Conservation (phyloP, 2,888 invertebrate genomes). For the Macrophya alboannulata region DNA sequence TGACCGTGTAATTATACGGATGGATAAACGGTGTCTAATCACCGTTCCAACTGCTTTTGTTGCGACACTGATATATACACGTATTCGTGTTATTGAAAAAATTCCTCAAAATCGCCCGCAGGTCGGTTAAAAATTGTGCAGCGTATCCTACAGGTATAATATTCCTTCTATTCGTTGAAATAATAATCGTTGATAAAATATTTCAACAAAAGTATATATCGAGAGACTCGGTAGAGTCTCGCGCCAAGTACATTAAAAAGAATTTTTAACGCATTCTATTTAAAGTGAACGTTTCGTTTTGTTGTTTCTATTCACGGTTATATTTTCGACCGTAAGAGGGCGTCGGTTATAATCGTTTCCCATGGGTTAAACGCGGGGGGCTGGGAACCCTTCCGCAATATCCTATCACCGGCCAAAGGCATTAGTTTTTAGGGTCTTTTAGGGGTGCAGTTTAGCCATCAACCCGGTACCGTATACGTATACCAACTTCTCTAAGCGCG, state of each 20-base stretch:
- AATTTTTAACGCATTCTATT: no score
- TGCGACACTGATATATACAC: slow-evolving; percentile 5
- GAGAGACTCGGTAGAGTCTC: no score
- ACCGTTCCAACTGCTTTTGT: slow-evolving; percentile 13
- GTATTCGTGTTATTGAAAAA: slow-evolving; percentile 9
- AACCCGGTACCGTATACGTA: slow-evolving; percentile 8
- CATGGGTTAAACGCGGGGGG: slow-evolving; percentile 31
- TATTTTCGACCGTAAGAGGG: not conserved
- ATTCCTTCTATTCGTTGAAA: slow-evolving; percentile 38
- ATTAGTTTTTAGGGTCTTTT: slow-evolving; percentile 57
- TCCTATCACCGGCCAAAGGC: slow-evolving; percentile 53
- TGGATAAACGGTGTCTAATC: not conserved
- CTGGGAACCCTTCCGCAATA: slow-evolving; percentile 37
- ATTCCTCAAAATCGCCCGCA: slow-evolving; percentile 18
- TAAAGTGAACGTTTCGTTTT: no score
- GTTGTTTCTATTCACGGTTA: not conserved
- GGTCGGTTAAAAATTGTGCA: not conserved
- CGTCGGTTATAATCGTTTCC: slow-evolving; percentile 61
- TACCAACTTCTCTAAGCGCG: slow-evolving; percentile 14
- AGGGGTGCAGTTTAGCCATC: slow-evolving; percentile 49
- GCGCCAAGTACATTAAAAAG: no score
- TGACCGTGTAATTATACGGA: not conserved
- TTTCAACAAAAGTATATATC: not conserved
- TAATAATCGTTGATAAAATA: not conserved
- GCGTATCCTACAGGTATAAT: slow-evolving; percentile 49